A percentile compares a stretch with the other conserved stretches of the same genome.
Evolutionary conservation across 2,888 invertebrate species (phyloP).

Genomic region (Chrysopilus asiliformis): DNA sequence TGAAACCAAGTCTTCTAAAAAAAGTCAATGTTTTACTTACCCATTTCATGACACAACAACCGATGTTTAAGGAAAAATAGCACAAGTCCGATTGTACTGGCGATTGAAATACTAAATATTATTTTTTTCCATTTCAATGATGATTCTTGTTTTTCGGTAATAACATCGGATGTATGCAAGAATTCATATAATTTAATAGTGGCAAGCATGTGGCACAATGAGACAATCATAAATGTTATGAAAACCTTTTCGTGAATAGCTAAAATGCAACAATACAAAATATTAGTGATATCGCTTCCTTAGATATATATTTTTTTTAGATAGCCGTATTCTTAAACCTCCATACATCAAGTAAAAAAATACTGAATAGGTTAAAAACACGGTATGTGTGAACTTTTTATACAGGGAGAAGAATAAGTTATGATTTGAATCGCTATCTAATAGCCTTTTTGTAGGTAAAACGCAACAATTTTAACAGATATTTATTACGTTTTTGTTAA

Average conservation of each 20-base stretch:
- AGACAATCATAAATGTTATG: conserved; percentile 77
- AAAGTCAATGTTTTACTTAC: conserved; percentile 54
- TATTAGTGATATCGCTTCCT: too few relatives aligned
- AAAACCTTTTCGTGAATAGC: conserved; percentile 85
- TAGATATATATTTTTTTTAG: too few relatives aligned
- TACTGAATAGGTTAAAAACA: too few relatives aligned
- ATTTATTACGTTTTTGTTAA: too few relatives aligned
- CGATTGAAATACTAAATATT: conserved; percentile 61
- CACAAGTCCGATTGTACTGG: conserved; percentile 69
- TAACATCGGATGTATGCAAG: conserved; percentile 23
- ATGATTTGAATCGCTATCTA: too few relatives aligned
- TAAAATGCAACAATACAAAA: too few relatives aligned
- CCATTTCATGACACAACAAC: conserved; percentile 75
- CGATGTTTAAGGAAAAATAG: conserved; percentile 83
- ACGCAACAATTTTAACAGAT: not conserved
- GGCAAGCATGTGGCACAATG: conserved; percentile 69
- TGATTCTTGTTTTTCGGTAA: conserved; percentile 34
- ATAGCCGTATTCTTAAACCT: too few relatives aligned
- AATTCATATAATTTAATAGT: conserved; percentile 45
- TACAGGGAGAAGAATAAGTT: too few relatives aligned
- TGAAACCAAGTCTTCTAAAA: too few relatives aligned
- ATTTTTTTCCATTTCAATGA: conserved; percentile 55
- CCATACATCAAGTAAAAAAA: too few relatives aligned
- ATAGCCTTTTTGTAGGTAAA: not conserved
- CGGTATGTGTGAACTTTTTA: too few relatives aligned